A percentile compares a stretch with the other conserved stretches of the same genome.
Conservation (phyloP, 2,888 invertebrate genomes). For the Cantharis nigra region DNA sequence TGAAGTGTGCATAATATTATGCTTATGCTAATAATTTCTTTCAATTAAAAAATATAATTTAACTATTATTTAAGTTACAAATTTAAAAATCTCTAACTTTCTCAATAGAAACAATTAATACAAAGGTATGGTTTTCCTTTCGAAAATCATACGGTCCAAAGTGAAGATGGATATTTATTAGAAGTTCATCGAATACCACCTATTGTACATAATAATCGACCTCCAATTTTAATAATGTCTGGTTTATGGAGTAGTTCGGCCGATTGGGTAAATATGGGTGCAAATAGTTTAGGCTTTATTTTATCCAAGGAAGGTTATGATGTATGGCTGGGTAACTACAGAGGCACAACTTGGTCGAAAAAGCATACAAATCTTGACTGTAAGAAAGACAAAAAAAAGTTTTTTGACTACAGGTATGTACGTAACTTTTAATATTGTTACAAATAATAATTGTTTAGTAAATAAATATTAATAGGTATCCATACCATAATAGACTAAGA, state of each 20-base stretch:
- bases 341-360: slow-evolving; percentile 62
- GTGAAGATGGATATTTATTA: slow-evolving; percentile 56
- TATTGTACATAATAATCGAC: slow-evolving; percentile 46
- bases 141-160: slow-evolving; percentile 53
- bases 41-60: no score
- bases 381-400: slow-evolving; percentile 45
- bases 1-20: no score
- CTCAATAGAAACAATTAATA: slow-evolving; percentile 51
- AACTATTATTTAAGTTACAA: no score
- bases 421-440: no score
- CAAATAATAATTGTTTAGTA: no score
- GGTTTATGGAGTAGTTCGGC: slow-evolving; percentile 75
- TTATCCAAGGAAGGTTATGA: slow-evolving; percentile 58
- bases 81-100: no score
- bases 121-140: slow-evolving; percentile 51
- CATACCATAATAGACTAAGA: neutral
- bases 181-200: slow-evolving; percentile 51
- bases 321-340: slow-evolving; percentile 65
- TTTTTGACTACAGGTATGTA: slow-evolving; percentile 53
- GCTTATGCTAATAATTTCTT: no score
- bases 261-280: slow-evolving; percentile 73
- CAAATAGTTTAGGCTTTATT: slow-evolving; percentile 57
- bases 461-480: no score
- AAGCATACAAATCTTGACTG: slow-evolving; percentile 56
- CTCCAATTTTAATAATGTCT: slow-evolving; percentile 72